These are phyloP conservation scores for Iguana delicatissima DNA, from an alignment of 2,797 vertebrate genomes.

Conservation along the genomic window DNA sequence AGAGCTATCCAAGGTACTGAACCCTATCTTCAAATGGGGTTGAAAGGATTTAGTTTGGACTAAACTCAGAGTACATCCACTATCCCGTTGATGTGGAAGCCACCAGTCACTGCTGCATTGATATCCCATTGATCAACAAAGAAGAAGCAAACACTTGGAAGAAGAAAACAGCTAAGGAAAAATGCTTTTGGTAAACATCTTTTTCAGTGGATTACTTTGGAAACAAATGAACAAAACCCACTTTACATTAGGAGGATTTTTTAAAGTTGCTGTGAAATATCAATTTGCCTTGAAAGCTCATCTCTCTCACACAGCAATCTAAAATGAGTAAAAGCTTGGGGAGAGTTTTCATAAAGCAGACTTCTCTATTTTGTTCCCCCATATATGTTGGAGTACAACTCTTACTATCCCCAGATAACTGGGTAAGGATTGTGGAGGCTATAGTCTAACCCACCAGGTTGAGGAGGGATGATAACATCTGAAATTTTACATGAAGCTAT, in stretches of 20 bases:
- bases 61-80: too few relatives aligned
- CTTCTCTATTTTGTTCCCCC: too few relatives aligned
- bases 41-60: too few relatives aligned
- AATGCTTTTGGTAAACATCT: slow-evolving; percentile 38
- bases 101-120: background rate
- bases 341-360: background rate
- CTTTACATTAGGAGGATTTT: slow-evolving; percentile 44
- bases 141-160: slow-evolving; percentile 22
- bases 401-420: too few relatives aligned
- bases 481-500: background rate
- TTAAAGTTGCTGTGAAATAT: slow-evolving; percentile 42
- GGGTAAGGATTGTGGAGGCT: too few relatives aligned
- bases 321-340: slow-evolving; percentile 1
- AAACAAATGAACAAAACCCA: slow-evolving; percentile 43
- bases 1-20: too few relatives aligned
- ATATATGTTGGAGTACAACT: too few relatives aligned
- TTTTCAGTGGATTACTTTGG: slow-evolving; percentile 35
- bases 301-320: slow-evolving; percentile 51
- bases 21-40: too few relatives aligned
- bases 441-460: background rate
- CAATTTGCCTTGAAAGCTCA: slow-evolving; percentile 58
- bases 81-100: too few relatives aligned
- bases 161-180: background rate
- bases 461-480: background rate
- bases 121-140: slow-evolving; percentile 32